These are phyloP conservation scores for Glareola pratincola DNA, from an alignment of 2,113 vertebrate species.

Conservation along the genomic window DNA sequence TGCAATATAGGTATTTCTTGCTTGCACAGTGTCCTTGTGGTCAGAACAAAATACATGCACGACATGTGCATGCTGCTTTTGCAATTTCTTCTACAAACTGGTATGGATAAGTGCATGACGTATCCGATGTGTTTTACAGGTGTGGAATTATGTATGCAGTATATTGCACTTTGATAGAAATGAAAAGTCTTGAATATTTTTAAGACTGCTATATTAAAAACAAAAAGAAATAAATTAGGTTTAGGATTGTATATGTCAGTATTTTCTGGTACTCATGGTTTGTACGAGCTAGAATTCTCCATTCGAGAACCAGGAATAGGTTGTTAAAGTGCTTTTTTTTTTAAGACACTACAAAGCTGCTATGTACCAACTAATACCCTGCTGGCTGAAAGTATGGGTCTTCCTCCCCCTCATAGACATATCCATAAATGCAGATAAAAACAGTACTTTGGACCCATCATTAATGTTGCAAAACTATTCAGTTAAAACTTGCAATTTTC, in stretches of 20 bases:
- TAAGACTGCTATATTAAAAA: not conserved
- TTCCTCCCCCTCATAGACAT: not conserved
- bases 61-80: not conserved
- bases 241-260: not conserved
- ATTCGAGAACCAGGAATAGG: constrained; percentile 17
- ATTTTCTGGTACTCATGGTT: not conserved
- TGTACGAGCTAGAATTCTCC: not conserved
- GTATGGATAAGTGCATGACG: not conserved
- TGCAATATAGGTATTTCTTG: not conserved
- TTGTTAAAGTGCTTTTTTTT: not conserved
- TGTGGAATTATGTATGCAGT: constrained; percentile 37
- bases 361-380: constrained; percentile 36
- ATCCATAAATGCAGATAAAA: not conserved
- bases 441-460: not conserved
- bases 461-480: constrained; percentile 11
- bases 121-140: constrained; percentile 18
- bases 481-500: not conserved
- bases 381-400: not conserved
- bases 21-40: not conserved
- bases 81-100: not conserved
- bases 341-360: constrained; percentile 61
- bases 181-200: constrained; percentile 27
- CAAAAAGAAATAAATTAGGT: not conserved
- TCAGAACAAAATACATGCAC: not conserved
- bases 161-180: constrained; percentile 62